A percentile compares a stretch with the other conserved stretches of the same genome.
phyloP scores from a whole-genome alignment of 2,113 vertebrate species.

The Macaca mulatta region DNA sequence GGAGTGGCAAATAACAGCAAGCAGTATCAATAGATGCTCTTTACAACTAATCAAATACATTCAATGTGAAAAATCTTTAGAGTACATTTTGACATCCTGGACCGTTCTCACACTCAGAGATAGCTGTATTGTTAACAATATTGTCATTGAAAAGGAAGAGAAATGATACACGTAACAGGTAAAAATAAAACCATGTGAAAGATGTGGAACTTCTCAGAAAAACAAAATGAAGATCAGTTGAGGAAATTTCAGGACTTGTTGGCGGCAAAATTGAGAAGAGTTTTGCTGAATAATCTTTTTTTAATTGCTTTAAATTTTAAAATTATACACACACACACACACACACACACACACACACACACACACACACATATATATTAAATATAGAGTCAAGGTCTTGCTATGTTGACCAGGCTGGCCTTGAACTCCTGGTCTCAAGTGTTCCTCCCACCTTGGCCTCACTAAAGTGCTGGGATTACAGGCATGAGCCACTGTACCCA shows the following conservation, averaged over 20 bases:
- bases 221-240: not conserved
- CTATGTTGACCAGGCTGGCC: too few species aligned
- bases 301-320: not conserved
- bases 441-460: too few species aligned
- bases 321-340: not conserved
- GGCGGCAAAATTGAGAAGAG: not conserved
- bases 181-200: conserved; percentile 53
- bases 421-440: too few species aligned
- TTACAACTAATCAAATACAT: conserved; percentile 57
- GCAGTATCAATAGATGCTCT: conserved; percentile 31
- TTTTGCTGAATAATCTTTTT: not conserved
- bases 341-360: accelerated
- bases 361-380: too few species aligned
- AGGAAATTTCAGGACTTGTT: not conserved
- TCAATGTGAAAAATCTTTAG: conserved; percentile 46
- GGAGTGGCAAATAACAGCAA: conserved; percentile 50
- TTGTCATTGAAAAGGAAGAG: conserved; percentile 46
- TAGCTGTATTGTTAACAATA: conserved; percentile 48
- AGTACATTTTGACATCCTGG: conserved; percentile 62
- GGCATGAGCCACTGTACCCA: too few species aligned
- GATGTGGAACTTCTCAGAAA: conserved; percentile 37
- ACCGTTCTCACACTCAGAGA: not conserved
- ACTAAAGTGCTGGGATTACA: too few species aligned
- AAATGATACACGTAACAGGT: conserved; percentile 44
- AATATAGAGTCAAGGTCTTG: too few species aligned